A percentile compares a stretch with the other conserved stretches of the same genome.
Conservation (phyloP, 1,140 invertebrate genomes). For the Zaprionus tsacasi region DNA sequence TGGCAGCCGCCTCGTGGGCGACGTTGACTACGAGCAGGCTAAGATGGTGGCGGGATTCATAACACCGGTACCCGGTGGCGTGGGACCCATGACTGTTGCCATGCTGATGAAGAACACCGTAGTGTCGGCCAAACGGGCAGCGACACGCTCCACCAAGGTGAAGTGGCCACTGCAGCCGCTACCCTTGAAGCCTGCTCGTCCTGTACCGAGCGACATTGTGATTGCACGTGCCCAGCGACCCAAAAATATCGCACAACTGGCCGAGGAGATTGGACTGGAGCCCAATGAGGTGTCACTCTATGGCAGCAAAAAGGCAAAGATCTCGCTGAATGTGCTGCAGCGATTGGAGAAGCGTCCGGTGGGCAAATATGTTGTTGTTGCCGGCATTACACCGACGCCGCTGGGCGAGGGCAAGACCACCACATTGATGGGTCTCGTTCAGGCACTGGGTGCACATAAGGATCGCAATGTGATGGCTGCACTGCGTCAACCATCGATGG, state of each 20-base stretch:
- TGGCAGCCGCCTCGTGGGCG: constrained; percentile 95
- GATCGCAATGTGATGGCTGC: constrained; percentile 96
- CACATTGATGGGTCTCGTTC: constrained; percentile 96
- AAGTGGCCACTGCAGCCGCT: constrained; percentile 89
- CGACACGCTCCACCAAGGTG: constrained; percentile 85
- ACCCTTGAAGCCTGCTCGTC: constrained; percentile 86
- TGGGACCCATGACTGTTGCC: constrained; percentile 99
- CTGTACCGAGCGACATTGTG: constrained; percentile 94
- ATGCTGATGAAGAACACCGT: constrained; percentile 99
- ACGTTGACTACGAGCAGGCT: constrained; percentile 95
- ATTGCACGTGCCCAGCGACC: constrained; percentile 95
- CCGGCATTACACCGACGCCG: constrained; percentile 98
- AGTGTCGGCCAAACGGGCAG: constrained; percentile 89
- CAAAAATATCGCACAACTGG: constrained; percentile 92
- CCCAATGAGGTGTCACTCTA: constrained; percentile 94
- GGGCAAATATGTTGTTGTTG: constrained; percentile 98
- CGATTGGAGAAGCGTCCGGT: constrained; percentile 88
- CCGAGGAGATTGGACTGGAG: constrained; percentile 93
- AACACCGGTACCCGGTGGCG: constrained; percentile 99
- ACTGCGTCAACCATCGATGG: constrained; percentile 98
- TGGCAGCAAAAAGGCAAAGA: constrained; percentile 97
- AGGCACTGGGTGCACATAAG: constrained; percentile 94
- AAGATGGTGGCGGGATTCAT: constrained; percentile 93
- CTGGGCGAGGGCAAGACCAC: constrained; percentile 99
- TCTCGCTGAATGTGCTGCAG: constrained; percentile 93